These are phyloP conservation scores for Clitarchus hookeri DNA, from an alignment of 2,888 invertebrate genomes.

Conservation along the genomic window DNA sequence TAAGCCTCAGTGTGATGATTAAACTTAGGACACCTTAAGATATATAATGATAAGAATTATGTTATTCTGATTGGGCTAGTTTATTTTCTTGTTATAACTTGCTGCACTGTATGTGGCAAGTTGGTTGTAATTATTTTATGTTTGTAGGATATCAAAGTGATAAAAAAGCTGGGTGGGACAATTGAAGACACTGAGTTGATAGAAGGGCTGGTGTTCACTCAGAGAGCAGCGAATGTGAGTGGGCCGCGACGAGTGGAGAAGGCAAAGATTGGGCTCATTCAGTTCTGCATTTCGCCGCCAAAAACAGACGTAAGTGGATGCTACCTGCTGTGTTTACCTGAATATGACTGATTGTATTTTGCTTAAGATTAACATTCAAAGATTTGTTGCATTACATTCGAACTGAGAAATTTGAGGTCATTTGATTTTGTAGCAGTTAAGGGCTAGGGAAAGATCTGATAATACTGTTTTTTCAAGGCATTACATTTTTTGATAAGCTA, in stretches of 20 bases:
- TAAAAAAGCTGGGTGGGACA: slow-evolving; percentile 94
- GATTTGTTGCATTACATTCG: no score
- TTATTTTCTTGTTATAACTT: background rate
- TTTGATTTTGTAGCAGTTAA: no score
- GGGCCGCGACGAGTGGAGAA: slow-evolving; percentile 95
- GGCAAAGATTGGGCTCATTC: slow-evolving; percentile 97
- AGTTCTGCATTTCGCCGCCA: slow-evolving; percentile 99
- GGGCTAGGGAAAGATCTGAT: no score
- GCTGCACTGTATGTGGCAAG: background rate
- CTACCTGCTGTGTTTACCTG: background rate
- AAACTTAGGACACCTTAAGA: background rate
- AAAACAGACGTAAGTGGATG: slow-evolving; percentile 85
- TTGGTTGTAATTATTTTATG: slow-evolving; percentile 2
- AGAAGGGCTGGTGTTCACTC: slow-evolving; percentile 94
- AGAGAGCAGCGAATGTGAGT: slow-evolving; percentile 84
- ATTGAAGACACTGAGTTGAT: slow-evolving; percentile 96
- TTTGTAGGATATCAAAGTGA: slow-evolving; percentile 86
- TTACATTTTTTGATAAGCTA: no score
- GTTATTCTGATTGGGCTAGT: no score
- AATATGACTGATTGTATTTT: slow-evolving; percentile 11
- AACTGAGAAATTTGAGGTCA: no score
- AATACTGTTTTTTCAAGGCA: no score
- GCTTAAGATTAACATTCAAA: no score
- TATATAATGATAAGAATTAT: no score
- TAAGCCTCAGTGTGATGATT: no score